Base-by-base conservation (phyloP, 2,113 vertebrate genomes). In the Peucedramus taeniatus region DNA sequence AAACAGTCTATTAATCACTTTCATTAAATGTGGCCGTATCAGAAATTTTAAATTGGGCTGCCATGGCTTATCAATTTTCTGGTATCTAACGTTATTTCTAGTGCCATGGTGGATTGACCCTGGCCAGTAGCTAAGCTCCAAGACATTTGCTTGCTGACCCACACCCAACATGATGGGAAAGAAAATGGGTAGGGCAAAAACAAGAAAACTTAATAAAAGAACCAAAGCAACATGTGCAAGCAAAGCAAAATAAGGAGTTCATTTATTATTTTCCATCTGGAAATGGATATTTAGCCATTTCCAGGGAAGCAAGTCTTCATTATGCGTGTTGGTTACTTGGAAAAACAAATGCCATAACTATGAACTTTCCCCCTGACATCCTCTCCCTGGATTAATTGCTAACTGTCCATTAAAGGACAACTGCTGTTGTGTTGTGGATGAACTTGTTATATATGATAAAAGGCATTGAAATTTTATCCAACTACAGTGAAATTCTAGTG, bases 1-100 rank as follows among this genome's bases (percentile, higher is more conserved):
- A 94, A 95, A 57, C 54, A 85, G 18, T 47, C 44, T 79, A 65
- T 94, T 85, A 82, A 94, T 91, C 14, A 78, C 24, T 83, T 95
- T 82, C 37, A 72, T 57, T 93, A 91, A 76, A 54, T 22, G 7
- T 35, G 51, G 4, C 0, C 0, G 2, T 79, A 64, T 35, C 40
- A 82, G 24, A 76, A 85, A 83, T 65, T 56, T 83, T 42, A 61
- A 72, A 45, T 11, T 59, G 28, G 13, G 3, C 22, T 75, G 20
- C 10, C 12, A 31, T 17, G 26, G 4, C 10, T 64, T 93, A 39
- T 66, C 39, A 54, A 7, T 31, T 51, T 27, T 51, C 21, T 85
- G 14, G 11, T 82, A 14, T 31, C 15, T 64, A 12, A 61, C 6
- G 20, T 22, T 76, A 53, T 65, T 94, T 65, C 28, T 83, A 35